Base-by-base conservation (phyloP, 2,888 invertebrate genomes). In the Pandemis heparana region DNA sequence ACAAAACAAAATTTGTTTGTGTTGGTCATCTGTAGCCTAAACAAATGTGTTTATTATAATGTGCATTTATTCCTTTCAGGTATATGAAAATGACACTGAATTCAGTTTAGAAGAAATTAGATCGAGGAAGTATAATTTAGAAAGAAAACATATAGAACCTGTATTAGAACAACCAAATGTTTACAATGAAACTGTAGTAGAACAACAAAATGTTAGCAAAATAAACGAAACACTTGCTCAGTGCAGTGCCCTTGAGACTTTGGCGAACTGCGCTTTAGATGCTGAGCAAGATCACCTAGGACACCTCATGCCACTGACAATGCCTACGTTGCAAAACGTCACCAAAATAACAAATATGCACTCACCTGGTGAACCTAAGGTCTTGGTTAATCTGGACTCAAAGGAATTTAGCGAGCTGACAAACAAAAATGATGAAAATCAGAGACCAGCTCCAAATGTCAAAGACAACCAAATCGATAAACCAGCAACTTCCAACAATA, bases 101-200 rank as follows among this genome's bases (percentile, higher is more conserved):
- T 96, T 95, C 88, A 96, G 97, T 85, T 95, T 97, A 91, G 97
- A 97, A 92, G 97, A 97, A 93, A 94, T 97, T 78, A 94, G 96
- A 82, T 96, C 96, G 75, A 92, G 94, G 79, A 94, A 94, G 84
- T 96, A 96, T 85, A 89, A 85, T 81, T 81, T 93, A 83, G 84
- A 87, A 82, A 89, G 79, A 79, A 86, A 84, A 83, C 81, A 78
- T 75, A 77, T 82, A 77, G 87, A 87, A 81, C 79, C 78, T 74
- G 79, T 80, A 10, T 39, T 64, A 71, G 81, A 81, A 71, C 87
- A 87, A 76, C 85, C 84, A 75, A 84, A 81, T 75, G 88, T 87
- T 83, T 82, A 78, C 75, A 77, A 82, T 78, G 87, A 87, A 81
- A 79, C 77, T 74, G 79, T 79, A 16, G 41, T 66, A 70, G 81